Percentiles rank a stretch among this genome's conserved stretches.
These are phyloP conservation scores for Podarcis cretensis DNA, from an alignment of 2,113 vertebrate genomes.

Conservation along the genomic window DNA sequence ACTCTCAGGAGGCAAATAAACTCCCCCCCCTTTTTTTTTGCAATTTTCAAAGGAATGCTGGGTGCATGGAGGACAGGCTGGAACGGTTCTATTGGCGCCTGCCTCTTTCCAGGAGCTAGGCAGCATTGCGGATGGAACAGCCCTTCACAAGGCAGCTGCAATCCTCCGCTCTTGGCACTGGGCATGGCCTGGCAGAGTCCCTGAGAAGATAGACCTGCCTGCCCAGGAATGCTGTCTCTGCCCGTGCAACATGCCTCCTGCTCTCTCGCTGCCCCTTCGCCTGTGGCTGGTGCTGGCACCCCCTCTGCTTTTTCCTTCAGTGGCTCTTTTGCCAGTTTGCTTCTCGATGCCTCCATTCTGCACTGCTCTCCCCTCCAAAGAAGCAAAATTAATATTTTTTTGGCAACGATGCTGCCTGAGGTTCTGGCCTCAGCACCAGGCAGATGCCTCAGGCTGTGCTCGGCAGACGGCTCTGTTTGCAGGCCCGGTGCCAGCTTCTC, in stretches of 20 bases:
- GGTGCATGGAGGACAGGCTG: neutral
- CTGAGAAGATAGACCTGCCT: neutral
- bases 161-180: neutral
- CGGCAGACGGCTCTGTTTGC: no score
- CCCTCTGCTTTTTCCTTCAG: neutral
- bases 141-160: no score
- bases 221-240: neutral
- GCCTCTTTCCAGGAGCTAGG: neutral
- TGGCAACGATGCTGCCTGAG: neutral
- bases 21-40: no score
- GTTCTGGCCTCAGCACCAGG: no score
- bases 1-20: neutral
- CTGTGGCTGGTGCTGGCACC: neutral
- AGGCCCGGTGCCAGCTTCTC: no score
- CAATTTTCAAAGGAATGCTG: neutral
- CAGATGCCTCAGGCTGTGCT: no score
- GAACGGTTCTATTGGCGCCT: neutral
- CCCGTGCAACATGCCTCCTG: neutral
- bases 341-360: neutral
- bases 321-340: neutral
- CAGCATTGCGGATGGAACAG: neutral
- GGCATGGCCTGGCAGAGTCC: neutral
- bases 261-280: neutral
- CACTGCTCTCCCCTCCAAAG: neutral
- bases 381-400: neutral